A percentile compares a stretch with the other conserved stretches of the same genome.
Conservation (phyloP, 2,888 invertebrate genomes). For the Eledona agricola region DNA sequence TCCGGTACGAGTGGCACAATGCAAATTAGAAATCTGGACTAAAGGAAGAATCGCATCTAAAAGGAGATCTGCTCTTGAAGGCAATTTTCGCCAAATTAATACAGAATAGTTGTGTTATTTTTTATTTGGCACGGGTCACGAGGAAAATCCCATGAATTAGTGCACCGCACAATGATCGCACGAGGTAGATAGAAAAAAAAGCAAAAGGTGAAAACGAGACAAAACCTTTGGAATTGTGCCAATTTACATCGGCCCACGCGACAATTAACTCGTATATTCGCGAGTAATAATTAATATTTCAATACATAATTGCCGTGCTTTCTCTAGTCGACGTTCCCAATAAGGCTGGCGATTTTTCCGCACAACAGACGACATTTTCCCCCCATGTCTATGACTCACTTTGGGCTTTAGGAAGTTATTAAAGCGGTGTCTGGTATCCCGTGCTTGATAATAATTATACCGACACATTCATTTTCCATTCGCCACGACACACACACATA, state of each 20-base stretch:
- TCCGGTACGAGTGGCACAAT: conserved; percentile 4
- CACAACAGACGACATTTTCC: conserved; percentile 19
- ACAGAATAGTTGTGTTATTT: too few species aligned
- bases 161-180: too few species aligned
- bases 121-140: too few species aligned
- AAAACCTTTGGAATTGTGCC: conserved; percentile 27
- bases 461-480: conserved; percentile 12
- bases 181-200: too few species aligned
- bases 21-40: conserved; percentile 8
- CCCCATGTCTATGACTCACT: conserved; percentile 25
- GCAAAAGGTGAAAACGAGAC: conserved; percentile 16
- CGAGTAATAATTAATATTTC: conserved; percentile 31
- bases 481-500: neutral
- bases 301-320: conserved; percentile 33
- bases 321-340: conserved; percentile 29
- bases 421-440: conserved; percentile 26
- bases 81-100: too few species aligned
- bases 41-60: too few species aligned
- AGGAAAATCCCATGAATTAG: too few species aligned
- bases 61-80: too few species aligned
- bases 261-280: conserved; percentile 28
- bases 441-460: conserved; percentile 13
- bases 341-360: conserved; percentile 25
- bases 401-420: conserved; percentile 30
- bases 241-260: conserved; percentile 28